Conservation (phyloP, 2,113 vertebrate genomes). For the Platysternon megacephalum region DNA sequence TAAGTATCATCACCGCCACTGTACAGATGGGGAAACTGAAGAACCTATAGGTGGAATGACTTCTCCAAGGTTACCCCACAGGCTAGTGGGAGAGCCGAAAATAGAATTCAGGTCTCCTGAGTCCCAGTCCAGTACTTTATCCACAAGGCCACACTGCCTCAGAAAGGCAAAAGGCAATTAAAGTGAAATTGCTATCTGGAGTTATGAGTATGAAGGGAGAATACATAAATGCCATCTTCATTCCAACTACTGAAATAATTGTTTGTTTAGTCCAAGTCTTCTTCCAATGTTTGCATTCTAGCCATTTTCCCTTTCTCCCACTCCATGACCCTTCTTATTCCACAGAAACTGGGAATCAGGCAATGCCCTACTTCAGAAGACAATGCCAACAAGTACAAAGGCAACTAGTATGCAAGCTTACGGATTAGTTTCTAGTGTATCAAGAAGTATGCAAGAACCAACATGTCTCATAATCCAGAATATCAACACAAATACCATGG, state of each 20-base stretch:
- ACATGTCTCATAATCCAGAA: neutral
- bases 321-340: neutral
- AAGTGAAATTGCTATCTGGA: neutral
- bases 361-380: neutral
- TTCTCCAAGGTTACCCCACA: neutral
- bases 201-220: neutral
- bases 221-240: neutral
- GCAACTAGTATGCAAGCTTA: neutral
- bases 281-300: neutral
- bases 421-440: neutral
- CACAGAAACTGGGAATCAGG: neutral
- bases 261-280: neutral
- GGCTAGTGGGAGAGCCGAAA: neutral
- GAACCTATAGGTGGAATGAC: neutral
- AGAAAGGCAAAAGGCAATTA: neutral
- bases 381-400: neutral
- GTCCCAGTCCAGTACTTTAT: neutral
- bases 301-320: neutral
- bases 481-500: neutral
- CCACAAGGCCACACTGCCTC: neutral
- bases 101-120: neutral
- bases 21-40: neutral
- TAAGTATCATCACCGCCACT: neutral
- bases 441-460: neutral
- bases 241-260: neutral